Base-by-base conservation (phyloP, 2,797 vertebrate species). In the Melanotaenia trifasciata region DNA sequence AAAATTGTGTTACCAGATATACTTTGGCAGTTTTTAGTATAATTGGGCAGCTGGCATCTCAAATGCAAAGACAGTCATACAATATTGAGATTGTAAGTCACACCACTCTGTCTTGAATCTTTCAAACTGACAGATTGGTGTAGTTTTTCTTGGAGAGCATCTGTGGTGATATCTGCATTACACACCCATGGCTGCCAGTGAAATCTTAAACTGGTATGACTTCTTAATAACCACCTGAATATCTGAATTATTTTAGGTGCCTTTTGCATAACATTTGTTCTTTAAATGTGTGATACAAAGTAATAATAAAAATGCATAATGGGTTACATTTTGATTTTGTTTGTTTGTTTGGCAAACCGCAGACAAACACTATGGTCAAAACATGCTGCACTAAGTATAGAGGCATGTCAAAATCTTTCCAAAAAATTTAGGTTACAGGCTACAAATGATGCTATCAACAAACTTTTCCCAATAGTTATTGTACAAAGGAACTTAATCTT, bases 91-190 rank as follows among this genome's bases (percentile, higher is more conserved):
- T 50, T n/a, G 6, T n/a, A 50, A 50, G 45, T 50, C 45, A 26
- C n/a, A 14, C 20, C 6, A 5, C 57, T 62, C n/a, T 38, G 13
- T 59, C 30, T 59, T 45, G 1, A 64, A 69, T 60, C 65, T 18
- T 26, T 73, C 32, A 65, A 64, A 62, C 58, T 57, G 35, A 80
- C 43, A 72, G 71, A 73, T 67, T 58, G 47, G 28, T 38, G 24
- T n/a, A 33, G 75, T 28, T 68, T 47, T 61, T 26, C 51, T 53
- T 50, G 45, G 20, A 50, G 20, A 50, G 45, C 45, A 50, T 50
- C 45, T 50, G 45, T 50, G 45, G 45, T 50, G 45, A 50, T 50
- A 2, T 50, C 45, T 50, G 45, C 45, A 22, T 50, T 53, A 26
- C 51, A 53, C 51, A 53, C 22, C 24, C 2, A 13, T 53, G 22